Percentiles rank a stretch among this genome's conserved stretches.
phyloP scores from a whole-genome alignment of 2,113 vertebrate genomes.

The rabbit (Oryctolagus cuniculus) region mOryCun1.1 NC_091433.1:11669501-11670000 shows the following conservation, averaged over 20 bases:
- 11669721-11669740: background rate
- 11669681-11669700: background rate
- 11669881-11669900: background rate
- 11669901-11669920: background rate
- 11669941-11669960: background rate
- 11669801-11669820: background rate
- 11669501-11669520: background rate
- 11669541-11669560: background rate
- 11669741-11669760: background rate
- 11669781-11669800: background rate
- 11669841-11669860: background rate
- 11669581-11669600: background rate
- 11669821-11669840: too few species aligned
- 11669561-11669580: background rate
- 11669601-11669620: background rate
- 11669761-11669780: background rate
- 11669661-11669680: constrained; percentile 5
- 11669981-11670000: background rate
- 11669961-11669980: background rate
- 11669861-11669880: background rate
- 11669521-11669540: background rate
- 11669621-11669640: background rate
- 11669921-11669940: background rate
- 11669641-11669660: background rate
- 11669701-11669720: background rate